Evolutionary conservation across 2,797 vertebrate species (phyloP), one percentile per base, ranked within the genome.

Genomic region (Myotis pilosus): DNA sequence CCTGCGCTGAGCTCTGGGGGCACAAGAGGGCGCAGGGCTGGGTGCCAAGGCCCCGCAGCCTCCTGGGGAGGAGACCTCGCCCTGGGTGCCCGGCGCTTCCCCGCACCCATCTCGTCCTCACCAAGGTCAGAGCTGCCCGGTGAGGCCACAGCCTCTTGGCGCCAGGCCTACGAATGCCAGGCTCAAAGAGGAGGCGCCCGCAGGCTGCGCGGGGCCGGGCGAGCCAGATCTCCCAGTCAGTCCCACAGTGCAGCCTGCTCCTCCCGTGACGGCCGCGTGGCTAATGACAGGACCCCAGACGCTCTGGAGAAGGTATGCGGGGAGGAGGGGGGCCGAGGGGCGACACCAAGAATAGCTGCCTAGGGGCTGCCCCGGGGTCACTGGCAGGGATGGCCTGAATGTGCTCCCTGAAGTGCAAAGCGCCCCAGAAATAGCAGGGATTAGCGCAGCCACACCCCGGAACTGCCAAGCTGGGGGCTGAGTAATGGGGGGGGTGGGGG

Each of bases 301-400:
- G 51, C 17, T 51, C 17, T 1, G 13, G 62, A n/a, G 62, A 3
- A 64, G 62, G 28, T 16, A 5, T 16, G 28, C 28, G 6, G 62
- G 62, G 15, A 7, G 60, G 60, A 15, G 5, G 6, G 6, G 28
- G 25, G 60, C 28, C 2, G 5, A 62, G 60, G 28, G 60, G 28
- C 12, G 25, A 6, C 28, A 30, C 60, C 60, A 62, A 28, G 60
- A 30, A 28, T 9, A 60, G 60, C 60, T 0, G 9, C 28, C 10
- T 38, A 38, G 12, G 22, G 23, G 9, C 23, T 5, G 10, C 6
- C 62, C 30, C 1, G 13, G 13, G 25, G 30, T 15, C 28, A 15
- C 13, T 25, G 25, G 13, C 62, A 8, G 0, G 13, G 16, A n/a
- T 1, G 62, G n/a, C n/a, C n/a, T 36, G n/a, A 36, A 19, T 0